Base-by-base conservation (phyloP, 2,113 vertebrate genomes). In the Gymnocephalus cernua region DNA sequence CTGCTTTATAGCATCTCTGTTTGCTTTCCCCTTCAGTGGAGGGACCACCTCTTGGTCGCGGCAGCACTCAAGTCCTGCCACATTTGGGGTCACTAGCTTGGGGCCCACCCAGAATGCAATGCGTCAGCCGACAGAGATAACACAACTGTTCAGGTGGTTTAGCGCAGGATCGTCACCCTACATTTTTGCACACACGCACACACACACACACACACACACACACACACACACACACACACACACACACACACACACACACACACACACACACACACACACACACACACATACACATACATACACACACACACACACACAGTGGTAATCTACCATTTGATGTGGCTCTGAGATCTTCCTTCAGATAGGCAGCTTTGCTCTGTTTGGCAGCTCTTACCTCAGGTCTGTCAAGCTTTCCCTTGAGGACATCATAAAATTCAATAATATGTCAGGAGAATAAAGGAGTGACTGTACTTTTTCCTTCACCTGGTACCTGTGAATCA, bases 11-110 rank as follows among this genome's bases (percentile, higher is more conserved):
- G 86, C 63, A 83, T 66, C 84, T 88, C 83, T 93, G 92, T 93
- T 94, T 94, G 92, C 82, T 91, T 91, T 92, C 80, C 79, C 86
- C 90, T 91, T 88, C 88, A 92, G 71, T 91, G 88, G 83, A 88
- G 86, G 78, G 51, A 80, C 82, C 82, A 84, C 76, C 75, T 73
- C 85, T 88, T 50, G 71, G 82, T 77, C 78, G 45, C 44, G 27
- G 87, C 78, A 74, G 79, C 81, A 74, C 84, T 88, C 81, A 74
- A 89, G 80, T 80, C 79, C 82, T 54, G 70, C 74, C 84, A 84
- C 69, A 76, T 82, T 83, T 35, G 77, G 89, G 90, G 88, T 86
- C 89, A 82, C 78, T 38, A 48, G 67, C 66, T 47, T 0, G 9
- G 47, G 38, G 67, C 88, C 91, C 91, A 92, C 88, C 88, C 87